Evolutionary conservation across 1,140 invertebrate genomes (phyloP), one percentile per base, ranked within the genome.

Genomic region (Drosophila auraria): DNA sequence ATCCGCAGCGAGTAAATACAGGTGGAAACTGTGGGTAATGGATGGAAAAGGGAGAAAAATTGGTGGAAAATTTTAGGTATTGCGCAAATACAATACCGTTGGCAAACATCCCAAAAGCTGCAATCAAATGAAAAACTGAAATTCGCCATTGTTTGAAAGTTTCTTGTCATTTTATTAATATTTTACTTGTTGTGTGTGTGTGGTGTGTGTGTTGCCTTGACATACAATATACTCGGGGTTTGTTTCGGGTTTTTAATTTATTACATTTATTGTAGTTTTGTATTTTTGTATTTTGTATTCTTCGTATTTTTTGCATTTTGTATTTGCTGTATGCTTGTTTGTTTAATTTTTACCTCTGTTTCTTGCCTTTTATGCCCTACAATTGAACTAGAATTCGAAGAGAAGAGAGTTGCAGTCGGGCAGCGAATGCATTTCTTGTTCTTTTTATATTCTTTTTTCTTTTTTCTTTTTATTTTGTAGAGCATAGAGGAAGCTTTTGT

Each of bases 81-180:
- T 8, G n/a, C 1, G 64, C 38, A 70, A 70, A 71, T 56, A 68
- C 50, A 68, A 56, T 71, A 69, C 63, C 50, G 14, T 45, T 54
- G 51, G 54, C 68, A 71, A 82, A 61, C 53, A 74, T 8, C 20
- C 54, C 2, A 6, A 8, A 4, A 1, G n/a, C 42, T 49, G 45
- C 66, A 66, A 57, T 51, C 14, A 72, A 58, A 70, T 20, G 17
- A 54, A 71, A 42, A 54, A 51, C 38, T 14, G 27, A 7, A 54
- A 45, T 38, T 40, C 15, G 33, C 49, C 56, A 65, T 74, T 69
- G 40, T 42, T 73, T 86, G 65, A 81, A 81, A 82, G 83, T 73
- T 66, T 82, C 60, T 82, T 80, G 61, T 81, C 84, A 82, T 84
- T 89, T 57, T 89, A 90, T 90, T 89, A 81, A 78, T 90, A 84